Evolutionary conservation across 1,140 invertebrate genomes (phyloP), one percentile per base, ranked within the genome.

Genomic region (Triops longicaudatus): DNA sequence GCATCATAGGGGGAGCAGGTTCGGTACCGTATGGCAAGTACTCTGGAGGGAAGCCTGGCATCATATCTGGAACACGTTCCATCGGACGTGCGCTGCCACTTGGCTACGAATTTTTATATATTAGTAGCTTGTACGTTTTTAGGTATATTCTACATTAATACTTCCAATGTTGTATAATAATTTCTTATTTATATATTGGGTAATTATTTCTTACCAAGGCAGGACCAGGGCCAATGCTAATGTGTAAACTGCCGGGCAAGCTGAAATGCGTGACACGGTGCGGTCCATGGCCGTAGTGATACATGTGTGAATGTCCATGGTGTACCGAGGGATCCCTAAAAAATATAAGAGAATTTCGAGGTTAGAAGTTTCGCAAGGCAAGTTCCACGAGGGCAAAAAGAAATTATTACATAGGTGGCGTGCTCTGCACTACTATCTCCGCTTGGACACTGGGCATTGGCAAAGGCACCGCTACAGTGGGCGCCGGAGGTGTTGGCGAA

Each of bases 251-350:
- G 37, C 80, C 80, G 73, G 81, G 77, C 79, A 81, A 74, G 77
- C 79, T 80, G 77, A 83, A 82, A 81, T 89, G 88, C 74, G 87
- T 85, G 80, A 86, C 82, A 42, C 85, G 82, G 73, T 82, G 86
- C 77, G 84, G 82, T 28, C 79, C 43, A 78, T 84, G 83, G 81
- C 89, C 87, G 82, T 89, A 88, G 82, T 90, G 89, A 80, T 88
- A 87, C 83, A 89, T 87, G 79, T 90, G 89, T 83, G 90, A 89
- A 83, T 90, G 89, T 2, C 90, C 85, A 78, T 88, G 88, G 80
- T 87, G 87, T 81, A 87, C 86, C 50, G 81, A 80, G 26, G 82
- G 81, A 78, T 83, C 80, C 10, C 79, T 78, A 72, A 0, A 80
- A 74, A 71, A 79, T 80, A 31, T 81, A 80, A 78, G 79, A 82